These are phyloP conservation scores for Drosophila teissieri DNA, from an alignment of 1,140 invertebrate species.

Conservation along the genomic window DNA sequence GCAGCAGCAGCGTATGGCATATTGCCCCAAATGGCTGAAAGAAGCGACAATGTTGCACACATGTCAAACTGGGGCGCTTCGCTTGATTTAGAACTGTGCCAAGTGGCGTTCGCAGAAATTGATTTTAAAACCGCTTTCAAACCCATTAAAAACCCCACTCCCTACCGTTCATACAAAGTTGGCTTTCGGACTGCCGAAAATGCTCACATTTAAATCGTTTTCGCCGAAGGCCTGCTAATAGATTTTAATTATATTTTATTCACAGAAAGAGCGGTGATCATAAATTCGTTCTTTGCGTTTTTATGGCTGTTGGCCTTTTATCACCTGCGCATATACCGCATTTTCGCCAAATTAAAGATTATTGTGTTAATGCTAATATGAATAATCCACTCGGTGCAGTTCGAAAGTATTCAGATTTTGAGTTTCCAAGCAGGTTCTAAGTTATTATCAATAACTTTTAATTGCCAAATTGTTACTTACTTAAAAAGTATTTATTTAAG, in stretches of 20 bases:
- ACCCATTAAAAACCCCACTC: conserved; percentile 60
- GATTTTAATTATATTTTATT: conserved; percentile 42
- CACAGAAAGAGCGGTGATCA: background rate
- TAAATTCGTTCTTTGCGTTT: conserved; percentile 1
- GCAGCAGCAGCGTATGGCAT: conserved; percentile 34
- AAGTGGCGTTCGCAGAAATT: conserved; percentile 80
- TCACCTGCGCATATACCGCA: background rate
- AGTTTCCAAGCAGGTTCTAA: background rate
- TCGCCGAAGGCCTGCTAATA: conserved; percentile 43
- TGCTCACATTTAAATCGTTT: conserved; percentile 11
- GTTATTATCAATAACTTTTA: background rate
- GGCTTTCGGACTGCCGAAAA: conserved; percentile 1
- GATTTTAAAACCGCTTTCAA: conserved; percentile 80
- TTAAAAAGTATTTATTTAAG: background rate
- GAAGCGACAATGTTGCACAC: conserved; percentile 73
- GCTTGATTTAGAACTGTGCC: conserved; percentile 79
- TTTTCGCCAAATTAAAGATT: background rate
- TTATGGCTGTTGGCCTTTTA: conserved; percentile 8
- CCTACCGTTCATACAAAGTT: conserved; percentile 39
- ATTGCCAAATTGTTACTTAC: background rate
- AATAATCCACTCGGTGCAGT: background rate
- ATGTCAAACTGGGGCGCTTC: conserved; percentile 79
- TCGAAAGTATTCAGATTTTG: background rate
- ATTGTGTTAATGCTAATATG: conserved; percentile 3
- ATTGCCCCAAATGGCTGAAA: conserved; percentile 27